Base-by-base conservation (phyloP, 2,888 invertebrate genomes). In the Drosophila formosana region DNA sequence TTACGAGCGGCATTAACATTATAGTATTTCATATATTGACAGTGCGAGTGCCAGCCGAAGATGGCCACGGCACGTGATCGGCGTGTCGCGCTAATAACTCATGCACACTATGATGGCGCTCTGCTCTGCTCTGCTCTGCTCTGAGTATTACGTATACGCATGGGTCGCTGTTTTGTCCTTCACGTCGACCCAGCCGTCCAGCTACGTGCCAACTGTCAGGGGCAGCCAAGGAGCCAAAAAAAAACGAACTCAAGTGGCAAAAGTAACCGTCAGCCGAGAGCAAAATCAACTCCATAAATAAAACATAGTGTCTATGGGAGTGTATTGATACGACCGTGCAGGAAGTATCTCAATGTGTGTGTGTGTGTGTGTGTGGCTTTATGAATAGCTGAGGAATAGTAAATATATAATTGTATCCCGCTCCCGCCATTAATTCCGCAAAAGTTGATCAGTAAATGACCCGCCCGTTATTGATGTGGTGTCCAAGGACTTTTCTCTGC, bases 41-140 rank as follows among this genome's bases (percentile, higher is more conserved):
- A 34, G 18, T 18, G 9, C 9, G 11, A 7, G 9, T 34, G 34
- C 26, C 5, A 28, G 34, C 34, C 34, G 11, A 11, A 34, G 34
- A 37, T 37, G 37, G 37, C 37, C 11, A n/a, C 37, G n/a, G 37
- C 37, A 37, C 37, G 37, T 37, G 37, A 37, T 37, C 37, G 5
- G 37, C 37, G 37, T 37, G 37, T 37, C 37, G 37, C 37, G 37
- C 37, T 37, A 37, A 37, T 37, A 37, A 37, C 37, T 37, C 37
- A 37, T 37, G n/a, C 37, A n/a, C 4, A n/a, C n/a, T 11, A 11
- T 9, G 11, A 11, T 34, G 34, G 9, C 9, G 3, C 11, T 3
- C 9, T 9, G 3, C 32, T 32, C 11, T 0, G 11, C 11, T 11
- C 9, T 9, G 34, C 34, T 18, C 18, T n/a, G n/a, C n/a, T n/a